Evolutionary conservation across 2,113 vertebrate species (phyloP).

Genomic region (Plectropomus leopardus): DNA sequence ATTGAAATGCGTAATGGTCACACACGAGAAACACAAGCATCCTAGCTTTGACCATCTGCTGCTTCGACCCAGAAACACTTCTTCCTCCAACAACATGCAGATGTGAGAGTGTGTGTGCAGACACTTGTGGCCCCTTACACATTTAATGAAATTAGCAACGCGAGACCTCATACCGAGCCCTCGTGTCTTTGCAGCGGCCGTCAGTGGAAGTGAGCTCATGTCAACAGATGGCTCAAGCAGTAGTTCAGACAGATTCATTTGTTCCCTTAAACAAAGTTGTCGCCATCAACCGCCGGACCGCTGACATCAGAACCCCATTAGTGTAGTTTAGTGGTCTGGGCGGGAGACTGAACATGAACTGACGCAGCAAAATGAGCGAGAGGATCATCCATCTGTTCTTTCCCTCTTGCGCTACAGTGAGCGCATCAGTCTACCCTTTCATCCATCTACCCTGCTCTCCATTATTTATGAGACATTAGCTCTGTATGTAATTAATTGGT

Average conservation of each 20-base stretch:
- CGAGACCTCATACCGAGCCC: slow-evolving; percentile 1
- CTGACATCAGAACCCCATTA: slow-evolving; percentile 67
- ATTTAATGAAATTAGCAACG: slow-evolving; percentile 46
- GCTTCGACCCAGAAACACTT: slow-evolving; percentile 22
- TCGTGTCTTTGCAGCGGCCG: slow-evolving; percentile 27
- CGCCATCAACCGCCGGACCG: slow-evolving; percentile 60
- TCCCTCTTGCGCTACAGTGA: slow-evolving; percentile 26
- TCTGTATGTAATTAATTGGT: slow-evolving; percentile 78
- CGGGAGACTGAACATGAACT: slow-evolving; percentile 51
- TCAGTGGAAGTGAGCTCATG: slow-evolving; percentile 11
- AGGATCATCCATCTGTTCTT: slow-evolving; percentile 66
- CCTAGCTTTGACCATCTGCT: slow-evolving; percentile 57
- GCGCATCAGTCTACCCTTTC: slow-evolving; percentile 52
- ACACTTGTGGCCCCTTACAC: slow-evolving; percentile 15
- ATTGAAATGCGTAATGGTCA: slow-evolving; percentile 27
- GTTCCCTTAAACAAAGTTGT: slow-evolving; percentile 69
- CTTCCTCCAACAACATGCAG: slow-evolving; percentile 12
- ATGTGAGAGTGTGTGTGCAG: slow-evolving; percentile 1
- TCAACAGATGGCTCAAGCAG: slow-evolving; percentile 67
- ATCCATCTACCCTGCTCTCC: slow-evolving; percentile 49
- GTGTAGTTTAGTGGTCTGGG: slow-evolving; percentile 63
- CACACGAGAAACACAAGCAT: slow-evolving; percentile 13
- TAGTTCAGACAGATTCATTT: slow-evolving; percentile 59
- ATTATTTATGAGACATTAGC: slow-evolving; percentile 76
- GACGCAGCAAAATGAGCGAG: slow-evolving; percentile 57